phyloP scores from a whole-genome alignment of 2,113 vertebrate genomes.

The Colaptes auratus region DNA sequence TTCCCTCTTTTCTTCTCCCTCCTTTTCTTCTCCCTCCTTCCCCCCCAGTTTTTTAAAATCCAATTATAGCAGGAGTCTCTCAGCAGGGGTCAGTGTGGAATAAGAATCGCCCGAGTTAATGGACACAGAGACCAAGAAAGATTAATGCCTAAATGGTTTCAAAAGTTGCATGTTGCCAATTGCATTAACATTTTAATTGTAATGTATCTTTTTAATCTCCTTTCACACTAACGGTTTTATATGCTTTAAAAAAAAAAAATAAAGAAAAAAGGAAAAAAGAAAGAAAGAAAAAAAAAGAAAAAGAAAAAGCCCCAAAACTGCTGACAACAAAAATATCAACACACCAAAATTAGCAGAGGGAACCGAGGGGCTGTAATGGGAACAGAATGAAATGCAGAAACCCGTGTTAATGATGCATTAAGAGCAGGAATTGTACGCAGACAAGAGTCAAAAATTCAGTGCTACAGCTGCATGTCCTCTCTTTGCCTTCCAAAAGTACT shows the following conservation, averaged over 20 bases:
- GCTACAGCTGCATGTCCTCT: rapidly evolving
- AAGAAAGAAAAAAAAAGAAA: neutral
- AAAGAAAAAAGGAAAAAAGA: neutral
- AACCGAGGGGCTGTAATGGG: slow-evolving; percentile 31
- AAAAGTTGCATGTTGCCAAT: slow-evolving; percentile 72
- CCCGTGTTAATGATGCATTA: slow-evolving; percentile 23
- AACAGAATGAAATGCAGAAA: slow-evolving; percentile 41
- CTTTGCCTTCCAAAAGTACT: neutral
- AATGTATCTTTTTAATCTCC: slow-evolving; percentile 83
- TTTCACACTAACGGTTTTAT: slow-evolving; percentile 75
- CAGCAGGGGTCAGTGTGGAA: slow-evolving; percentile 81
- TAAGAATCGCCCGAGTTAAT: slow-evolving; percentile 70
- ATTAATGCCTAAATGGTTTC: slow-evolving; percentile 73
- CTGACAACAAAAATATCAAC: slow-evolving; percentile 78
- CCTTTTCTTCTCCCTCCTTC: neutral
- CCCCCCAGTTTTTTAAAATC: slow-evolving; percentile 60
- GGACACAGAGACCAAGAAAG: slow-evolving; percentile 63
- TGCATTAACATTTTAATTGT: slow-evolving; percentile 86
- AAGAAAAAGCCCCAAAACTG: slow-evolving; percentile 3
- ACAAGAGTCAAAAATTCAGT: slow-evolving; percentile 7
- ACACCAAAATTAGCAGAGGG: slow-evolving; percentile 68
- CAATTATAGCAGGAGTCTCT: slow-evolving; percentile 76
- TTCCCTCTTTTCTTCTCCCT: neutral
- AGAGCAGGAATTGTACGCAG: neutral
- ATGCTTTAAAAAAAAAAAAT: slow-evolving; percentile 33